phyloP scores from a whole-genome alignment of 2,113 vertebrate genomes.

The Heloderma charlesbogerti region DNA sequence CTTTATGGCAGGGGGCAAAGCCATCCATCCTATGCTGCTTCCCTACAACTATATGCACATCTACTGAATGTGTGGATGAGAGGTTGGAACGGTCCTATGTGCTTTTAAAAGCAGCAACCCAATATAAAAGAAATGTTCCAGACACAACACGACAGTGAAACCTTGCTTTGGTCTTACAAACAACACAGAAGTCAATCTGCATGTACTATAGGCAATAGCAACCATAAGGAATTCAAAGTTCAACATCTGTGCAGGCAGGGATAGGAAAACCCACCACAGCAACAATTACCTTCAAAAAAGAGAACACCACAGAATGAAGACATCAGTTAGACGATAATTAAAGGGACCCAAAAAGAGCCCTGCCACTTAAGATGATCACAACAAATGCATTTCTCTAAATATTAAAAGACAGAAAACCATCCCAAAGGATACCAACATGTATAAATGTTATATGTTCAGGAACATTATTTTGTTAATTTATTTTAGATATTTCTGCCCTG shows the following conservation, averaged over 20 bases:
- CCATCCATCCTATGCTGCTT: background rate
- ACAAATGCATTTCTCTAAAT: background rate
- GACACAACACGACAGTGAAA: background rate
- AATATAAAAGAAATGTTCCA: background rate
- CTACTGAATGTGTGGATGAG: background rate
- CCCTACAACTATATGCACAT: background rate
- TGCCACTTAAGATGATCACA: background rate
- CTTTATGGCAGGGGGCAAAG: background rate
- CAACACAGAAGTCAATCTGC: background rate
- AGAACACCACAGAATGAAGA: slow-evolving; percentile 10
- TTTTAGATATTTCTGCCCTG: background rate
- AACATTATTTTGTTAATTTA: background rate
- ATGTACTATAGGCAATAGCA: background rate
- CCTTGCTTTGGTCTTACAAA: background rate
- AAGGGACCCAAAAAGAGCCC: background rate
- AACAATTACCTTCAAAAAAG: slow-evolving; percentile 10
- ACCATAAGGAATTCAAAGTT: background rate
- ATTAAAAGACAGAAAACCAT: background rate
- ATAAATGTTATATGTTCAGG: background rate
- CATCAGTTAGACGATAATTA: slow-evolving; percentile 23
- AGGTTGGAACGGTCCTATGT: too few relatives aligned
- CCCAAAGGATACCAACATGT: background rate
- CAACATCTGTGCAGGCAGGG: background rate
- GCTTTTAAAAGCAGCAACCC: background rate
- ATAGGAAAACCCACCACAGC: slow-evolving; percentile 1